These are phyloP conservation scores for Orientallactaga sibirica DNA, from an alignment of 2,797 vertebrate species.

Conservation along the genomic window DNA sequence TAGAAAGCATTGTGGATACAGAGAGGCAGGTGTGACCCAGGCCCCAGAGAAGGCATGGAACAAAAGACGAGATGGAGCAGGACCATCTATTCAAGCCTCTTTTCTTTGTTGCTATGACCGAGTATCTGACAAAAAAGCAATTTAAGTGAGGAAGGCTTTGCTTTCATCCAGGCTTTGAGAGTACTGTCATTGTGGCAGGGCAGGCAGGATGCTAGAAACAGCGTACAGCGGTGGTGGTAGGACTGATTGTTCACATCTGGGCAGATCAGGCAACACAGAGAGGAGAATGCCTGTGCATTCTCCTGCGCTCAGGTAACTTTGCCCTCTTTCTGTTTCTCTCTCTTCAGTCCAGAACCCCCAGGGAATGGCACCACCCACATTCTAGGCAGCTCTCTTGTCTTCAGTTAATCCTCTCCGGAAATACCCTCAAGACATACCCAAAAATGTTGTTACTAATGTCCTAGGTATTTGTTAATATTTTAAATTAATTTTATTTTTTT, in stretches of 20 bases:
- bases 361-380: not conserved
- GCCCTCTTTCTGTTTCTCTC: not conserved
- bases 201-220: not conserved
- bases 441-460: not conserved
- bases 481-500: too few species aligned
- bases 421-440: not conserved
- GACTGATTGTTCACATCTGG: not conserved
- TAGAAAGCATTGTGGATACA: not conserved
- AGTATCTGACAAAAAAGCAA: not conserved
- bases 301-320: not conserved
- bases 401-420: not conserved
- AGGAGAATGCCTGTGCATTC: too few species aligned
- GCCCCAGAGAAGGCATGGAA: not conserved
- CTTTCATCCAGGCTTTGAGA: not conserved
- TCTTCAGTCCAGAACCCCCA: not conserved
- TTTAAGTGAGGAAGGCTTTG: not conserved
- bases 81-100: not conserved
- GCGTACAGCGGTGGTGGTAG: not conserved
- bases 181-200: not conserved
- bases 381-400: too few species aligned
- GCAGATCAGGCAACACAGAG: not conserved
- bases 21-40: fast-evolving
- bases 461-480: not conserved
- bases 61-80: too few species aligned
- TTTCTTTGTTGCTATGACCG: not conserved